These are phyloP conservation scores for Cyclargus thomasi DNA, from an alignment of 1,140 invertebrate species.

Conservation along the genomic window DNA sequence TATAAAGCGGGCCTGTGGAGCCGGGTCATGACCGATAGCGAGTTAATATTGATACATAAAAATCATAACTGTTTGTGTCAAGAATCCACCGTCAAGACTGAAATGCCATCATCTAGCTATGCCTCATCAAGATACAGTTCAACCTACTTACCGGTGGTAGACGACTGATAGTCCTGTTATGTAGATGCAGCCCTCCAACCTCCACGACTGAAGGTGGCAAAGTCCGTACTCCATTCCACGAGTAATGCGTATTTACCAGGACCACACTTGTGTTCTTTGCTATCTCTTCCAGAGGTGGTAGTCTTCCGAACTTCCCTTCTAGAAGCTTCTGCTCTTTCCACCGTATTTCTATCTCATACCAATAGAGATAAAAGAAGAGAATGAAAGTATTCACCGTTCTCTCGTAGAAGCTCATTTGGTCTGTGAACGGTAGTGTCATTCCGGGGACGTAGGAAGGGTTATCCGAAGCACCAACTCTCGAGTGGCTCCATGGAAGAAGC, in stretches of 20 bases:
- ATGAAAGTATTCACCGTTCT: constrained; percentile 74
- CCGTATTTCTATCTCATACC: constrained; percentile 31
- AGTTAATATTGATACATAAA: too few species aligned
- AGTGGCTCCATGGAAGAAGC: constrained; percentile 74
- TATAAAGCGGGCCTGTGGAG: too few species aligned
- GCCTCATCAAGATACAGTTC: too few species aligned
- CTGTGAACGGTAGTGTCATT: constrained; percentile 34
- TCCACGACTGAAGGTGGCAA: constrained; percentile 37
- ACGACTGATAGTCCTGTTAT: constrained; percentile 25
- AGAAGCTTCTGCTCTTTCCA: constrained; percentile 36
- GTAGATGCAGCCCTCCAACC: constrained; percentile 41
- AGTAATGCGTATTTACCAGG: constrained; percentile 35
- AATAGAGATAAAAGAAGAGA: constrained; percentile 39
- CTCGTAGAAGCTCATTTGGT: constrained; percentile 56
- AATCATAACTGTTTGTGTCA: too few species aligned
- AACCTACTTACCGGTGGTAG: constrained; percentile 30
- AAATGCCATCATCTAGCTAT: too few species aligned
- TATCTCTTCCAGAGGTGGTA: constrained; percentile 27
- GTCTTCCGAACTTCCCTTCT: constrained; percentile 28
- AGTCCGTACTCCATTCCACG: constrained; percentile 31
- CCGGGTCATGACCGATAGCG: too few species aligned
- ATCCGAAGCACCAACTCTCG: constrained; percentile 69
- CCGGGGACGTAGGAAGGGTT: constrained; percentile 75
- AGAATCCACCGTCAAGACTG: too few species aligned
- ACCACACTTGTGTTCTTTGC: constrained; percentile 35